Conservation (phyloP, 2,797 vertebrate genomes). For the Coregonus ussuriensis region DNA sequence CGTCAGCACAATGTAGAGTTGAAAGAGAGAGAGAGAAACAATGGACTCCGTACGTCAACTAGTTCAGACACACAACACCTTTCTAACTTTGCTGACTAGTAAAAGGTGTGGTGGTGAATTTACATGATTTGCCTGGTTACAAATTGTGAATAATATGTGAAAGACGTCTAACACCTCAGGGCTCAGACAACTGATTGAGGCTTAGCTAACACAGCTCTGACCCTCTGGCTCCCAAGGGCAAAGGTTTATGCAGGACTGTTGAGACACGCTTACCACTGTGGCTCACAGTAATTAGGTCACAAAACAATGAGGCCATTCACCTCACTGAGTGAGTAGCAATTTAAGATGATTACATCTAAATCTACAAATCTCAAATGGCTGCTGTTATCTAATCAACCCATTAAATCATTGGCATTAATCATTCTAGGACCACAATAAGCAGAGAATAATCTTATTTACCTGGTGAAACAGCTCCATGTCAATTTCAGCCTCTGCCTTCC, state of each 20-base stretch:
- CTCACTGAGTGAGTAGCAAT: constrained; percentile 57
- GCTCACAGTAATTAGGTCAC: constrained; percentile 64
- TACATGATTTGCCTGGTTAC: neutral
- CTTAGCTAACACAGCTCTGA: constrained; percentile 17
- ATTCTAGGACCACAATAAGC: constrained; percentile 28
- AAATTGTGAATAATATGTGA: neutral
- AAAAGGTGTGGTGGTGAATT: neutral
- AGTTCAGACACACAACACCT: neutral
- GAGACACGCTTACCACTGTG: constrained; percentile 48
- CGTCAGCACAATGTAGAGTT: too few species aligned
- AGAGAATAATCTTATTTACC: constrained; percentile 72
- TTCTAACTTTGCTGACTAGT: neutral
- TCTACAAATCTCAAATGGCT: constrained; percentile 50
- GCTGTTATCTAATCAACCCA: constrained; percentile 44
- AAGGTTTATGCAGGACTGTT: constrained; percentile 52
- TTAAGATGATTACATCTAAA: constrained; percentile 70
- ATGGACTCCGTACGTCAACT: too few species aligned
- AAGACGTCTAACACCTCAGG: neutral
- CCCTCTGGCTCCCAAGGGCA: constrained; percentile 40
- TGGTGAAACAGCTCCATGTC: constrained; percentile 99
- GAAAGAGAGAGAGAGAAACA: too few species aligned
- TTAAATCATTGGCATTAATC: constrained; percentile 40
- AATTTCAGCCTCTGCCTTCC: constrained; percentile 97
- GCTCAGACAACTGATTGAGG: neutral
- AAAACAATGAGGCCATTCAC: constrained; percentile 66